phyloP scores from a whole-genome alignment of 2,797 vertebrate species.

The Parambassis ranga region DNA sequence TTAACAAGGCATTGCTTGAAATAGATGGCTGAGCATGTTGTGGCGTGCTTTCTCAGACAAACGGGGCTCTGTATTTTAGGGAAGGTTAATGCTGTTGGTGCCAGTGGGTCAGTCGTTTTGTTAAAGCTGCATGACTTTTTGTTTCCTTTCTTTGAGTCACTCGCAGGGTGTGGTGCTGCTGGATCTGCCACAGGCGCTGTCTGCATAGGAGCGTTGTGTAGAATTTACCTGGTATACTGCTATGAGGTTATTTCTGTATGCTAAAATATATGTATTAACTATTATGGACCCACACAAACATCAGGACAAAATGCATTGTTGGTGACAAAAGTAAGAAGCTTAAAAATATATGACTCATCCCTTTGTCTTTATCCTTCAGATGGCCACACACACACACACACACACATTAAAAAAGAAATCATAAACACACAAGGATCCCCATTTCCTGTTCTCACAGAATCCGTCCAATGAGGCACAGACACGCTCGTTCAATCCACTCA shows the following conservation, averaged over 20 bases:
- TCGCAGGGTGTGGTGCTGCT: slow-evolving; percentile 29
- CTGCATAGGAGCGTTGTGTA: not conserved
- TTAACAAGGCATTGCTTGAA: slow-evolving; percentile 28
- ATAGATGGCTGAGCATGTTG: slow-evolving; percentile 3
- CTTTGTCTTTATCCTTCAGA: slow-evolving; percentile 34
- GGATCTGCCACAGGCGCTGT: not conserved
- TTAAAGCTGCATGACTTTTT: slow-evolving; percentile 32
- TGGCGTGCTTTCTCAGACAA: slow-evolving; percentile 12
- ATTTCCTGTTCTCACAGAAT: slow-evolving; percentile 27
- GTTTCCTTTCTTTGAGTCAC: slow-evolving; percentile 48
- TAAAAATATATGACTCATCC: slow-evolving; percentile 36
- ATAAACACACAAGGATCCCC: slow-evolving; percentile 10
- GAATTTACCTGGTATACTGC: not conserved
- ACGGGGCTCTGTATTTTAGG: slow-evolving; percentile 1
- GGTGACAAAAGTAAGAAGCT: slow-evolving; percentile 21
- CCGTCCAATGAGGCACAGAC: slow-evolving; percentile 38
- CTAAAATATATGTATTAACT: no score
- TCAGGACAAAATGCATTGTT: slow-evolving; percentile 11
- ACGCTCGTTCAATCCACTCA: slow-evolving; percentile 19
- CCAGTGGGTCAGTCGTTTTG: slow-evolving; percentile 7
- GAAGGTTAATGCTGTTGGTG: not conserved
- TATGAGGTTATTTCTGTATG: not conserved
- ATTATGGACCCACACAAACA: no score
- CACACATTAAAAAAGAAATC: slow-evolving; percentile 2
- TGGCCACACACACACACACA: slow-evolving; percentile 11